Percentiles rank a stretch among this genome's conserved stretches.
Conservation (phyloP, 2,113 vertebrate species). For the Dicerorhinus sumatrensis region DNA sequence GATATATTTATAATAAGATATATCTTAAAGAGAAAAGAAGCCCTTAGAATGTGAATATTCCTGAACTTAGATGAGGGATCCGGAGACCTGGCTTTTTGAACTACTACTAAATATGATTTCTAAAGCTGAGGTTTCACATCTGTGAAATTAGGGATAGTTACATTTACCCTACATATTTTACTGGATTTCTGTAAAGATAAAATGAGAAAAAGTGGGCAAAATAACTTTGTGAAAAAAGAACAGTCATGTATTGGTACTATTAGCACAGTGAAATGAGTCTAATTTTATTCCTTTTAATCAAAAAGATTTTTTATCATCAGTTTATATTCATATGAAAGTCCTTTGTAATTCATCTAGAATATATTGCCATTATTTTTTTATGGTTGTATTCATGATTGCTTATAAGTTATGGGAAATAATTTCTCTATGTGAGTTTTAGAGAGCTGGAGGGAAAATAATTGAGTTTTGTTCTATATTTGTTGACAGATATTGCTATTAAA, state of each 20-base stretch:
- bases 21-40: background rate
- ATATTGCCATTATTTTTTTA: background rate
- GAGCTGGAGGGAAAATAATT: background rate
- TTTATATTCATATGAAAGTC: background rate
- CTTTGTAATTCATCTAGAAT: background rate
- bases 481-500: background rate
- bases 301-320: background rate
- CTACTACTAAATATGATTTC: background rate
- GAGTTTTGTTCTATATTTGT: background rate
- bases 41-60: background rate
- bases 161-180: background rate
- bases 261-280: background rate
- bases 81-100: background rate
- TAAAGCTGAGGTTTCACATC: background rate
- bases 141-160: background rate
- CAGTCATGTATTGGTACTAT: background rate
- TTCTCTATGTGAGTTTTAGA: background rate
- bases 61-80: background rate
- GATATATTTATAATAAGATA: background rate
- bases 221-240: background rate
- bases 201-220: slow-evolving; percentile 6
- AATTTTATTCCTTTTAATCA: background rate
- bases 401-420: background rate
- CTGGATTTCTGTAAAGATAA: background rate
- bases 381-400: background rate